phyloP scores from a whole-genome alignment of 2,797 vertebrate species.

The Todus mexicanus region DNA sequence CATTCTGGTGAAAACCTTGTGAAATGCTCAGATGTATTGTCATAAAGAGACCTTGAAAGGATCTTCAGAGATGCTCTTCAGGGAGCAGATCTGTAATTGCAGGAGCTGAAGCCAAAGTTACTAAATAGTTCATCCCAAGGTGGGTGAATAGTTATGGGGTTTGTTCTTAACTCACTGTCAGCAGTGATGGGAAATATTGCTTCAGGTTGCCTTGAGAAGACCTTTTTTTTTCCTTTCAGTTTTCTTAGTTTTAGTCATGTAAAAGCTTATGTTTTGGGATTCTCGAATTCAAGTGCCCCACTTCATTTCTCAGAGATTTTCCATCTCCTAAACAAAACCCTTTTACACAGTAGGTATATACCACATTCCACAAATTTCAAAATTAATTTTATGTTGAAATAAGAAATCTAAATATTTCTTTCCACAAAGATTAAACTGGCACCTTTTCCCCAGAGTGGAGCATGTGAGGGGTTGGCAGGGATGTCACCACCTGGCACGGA shows the following conservation, averaged over 20 bases:
- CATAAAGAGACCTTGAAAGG: not conserved
- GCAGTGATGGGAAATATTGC: not conserved
- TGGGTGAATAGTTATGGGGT: not conserved
- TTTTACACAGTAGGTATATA: not conserved
- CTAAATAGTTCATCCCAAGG: not conserved
- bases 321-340: not conserved
- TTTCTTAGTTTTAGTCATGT: not conserved
- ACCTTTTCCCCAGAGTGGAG: not conserved
- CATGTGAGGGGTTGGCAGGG: accelerated
- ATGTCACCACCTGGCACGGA: not conserved
- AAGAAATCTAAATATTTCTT: slow-evolving; percentile 12
- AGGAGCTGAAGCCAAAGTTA: not conserved
- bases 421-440: not conserved
- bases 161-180: not conserved
- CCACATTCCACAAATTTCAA: not conserved
- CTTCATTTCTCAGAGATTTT: not conserved
- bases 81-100: not conserved
- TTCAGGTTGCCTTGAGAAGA: not conserved
- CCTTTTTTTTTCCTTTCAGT: not conserved
- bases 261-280: not conserved
- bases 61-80: not conserved
- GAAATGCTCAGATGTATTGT: not conserved
- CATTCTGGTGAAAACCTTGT: not conserved
- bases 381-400: slow-evolving; percentile 15
- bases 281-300: not conserved